Base-by-base conservation (phyloP, 2,888 invertebrate species). In the Arctia plantaginis region DNA sequence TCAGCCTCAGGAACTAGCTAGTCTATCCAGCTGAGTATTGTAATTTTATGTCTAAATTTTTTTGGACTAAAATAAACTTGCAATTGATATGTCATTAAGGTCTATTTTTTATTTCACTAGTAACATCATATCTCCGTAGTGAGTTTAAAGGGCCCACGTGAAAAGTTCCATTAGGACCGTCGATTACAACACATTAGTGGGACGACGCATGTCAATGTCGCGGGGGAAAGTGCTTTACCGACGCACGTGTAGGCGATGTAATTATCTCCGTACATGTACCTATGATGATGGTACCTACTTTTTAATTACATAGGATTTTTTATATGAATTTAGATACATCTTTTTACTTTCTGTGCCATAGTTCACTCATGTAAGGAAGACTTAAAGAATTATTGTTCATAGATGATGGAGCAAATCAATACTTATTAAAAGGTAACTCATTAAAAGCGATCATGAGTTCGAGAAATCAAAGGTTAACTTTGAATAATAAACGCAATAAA, bases 151-250 rank as follows among this genome's bases (percentile, higher is more conserved):
- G 68, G 71, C n/a, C 39, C 66, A 69, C 73, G 59, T 79, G 78
- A 83, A 81, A 85, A 75, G 75, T 79, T 87, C 87, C 86, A 89
- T 89, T 88, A 89, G 75, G 72, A 66, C 67, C 62, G 74, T 77
- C 80, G 82, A 86, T 88, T 85, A 86, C 80, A 86, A 80, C 79
- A 84, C 86, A 88, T 90, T 88, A 88, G 80, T 82, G 77, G 72
- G 51, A 65, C 74, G 80, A 79, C 84, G 80, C 86, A 85, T 82
- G 86, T 86, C 86, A 87, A 81, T 81, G 84, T 83, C 84, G 79
- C 64, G 73, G 69, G 27, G 66, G 81, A 83, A 82, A 85, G 80
- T 78, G 79, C 72, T 27, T 51, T 55, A 41, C 62, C 66, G 69
- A 75, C 59, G 66, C 59, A 72, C 67, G 51, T 69, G 75, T 68